phyloP scores from a whole-genome alignment of 2,888 invertebrate genomes.

The Merodon equestris region DNA sequence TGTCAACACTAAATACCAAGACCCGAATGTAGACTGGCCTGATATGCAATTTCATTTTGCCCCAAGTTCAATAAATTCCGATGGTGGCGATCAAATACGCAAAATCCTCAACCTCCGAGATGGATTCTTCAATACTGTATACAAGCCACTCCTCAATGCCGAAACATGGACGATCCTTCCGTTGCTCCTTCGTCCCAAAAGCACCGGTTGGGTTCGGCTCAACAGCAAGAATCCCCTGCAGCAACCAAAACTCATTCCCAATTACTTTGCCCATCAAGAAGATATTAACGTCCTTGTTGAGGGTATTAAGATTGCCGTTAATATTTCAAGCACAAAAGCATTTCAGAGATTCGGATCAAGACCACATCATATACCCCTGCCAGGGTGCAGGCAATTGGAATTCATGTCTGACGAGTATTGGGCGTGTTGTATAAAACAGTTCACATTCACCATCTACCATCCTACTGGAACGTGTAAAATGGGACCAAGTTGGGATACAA shows the following conservation, averaged over 20 bases:
- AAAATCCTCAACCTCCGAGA: conserved; percentile 88
- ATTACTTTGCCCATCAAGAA: conserved; percentile 92
- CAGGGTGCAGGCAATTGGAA: conserved; percentile 87
- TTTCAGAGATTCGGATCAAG: conserved; percentile 90
- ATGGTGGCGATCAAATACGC: conserved; percentile 88
- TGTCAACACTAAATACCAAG: conserved; percentile 92
- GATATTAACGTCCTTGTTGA: conserved; percentile 89
- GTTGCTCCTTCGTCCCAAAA: conserved; percentile 89
- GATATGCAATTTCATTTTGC: conserved; percentile 94
- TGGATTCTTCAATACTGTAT: conserved; percentile 90
- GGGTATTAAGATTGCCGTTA: conserved; percentile 90
- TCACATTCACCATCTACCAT: conserved; percentile 91
- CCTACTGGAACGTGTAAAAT: conserved; percentile 92
- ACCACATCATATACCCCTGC: conserved; percentile 88
- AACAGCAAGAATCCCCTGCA: conserved; percentile 89
- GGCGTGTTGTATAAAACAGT: conserved; percentile 91
- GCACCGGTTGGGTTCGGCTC: conserved; percentile 91
- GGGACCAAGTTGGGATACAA: conserved; percentile 87
- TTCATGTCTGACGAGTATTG: conserved; percentile 91
- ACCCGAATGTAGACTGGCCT: conserved; percentile 87
- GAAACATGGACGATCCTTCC: conserved; percentile 93
- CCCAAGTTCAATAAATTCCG: conserved; percentile 90
- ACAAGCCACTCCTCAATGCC: conserved; percentile 87
- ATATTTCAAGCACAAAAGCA: conserved; percentile 87
- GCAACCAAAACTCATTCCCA: conserved; percentile 92